Conservation (phyloP, 2,113 vertebrate genomes). For the Dicrurus megarhynchus region DNA sequence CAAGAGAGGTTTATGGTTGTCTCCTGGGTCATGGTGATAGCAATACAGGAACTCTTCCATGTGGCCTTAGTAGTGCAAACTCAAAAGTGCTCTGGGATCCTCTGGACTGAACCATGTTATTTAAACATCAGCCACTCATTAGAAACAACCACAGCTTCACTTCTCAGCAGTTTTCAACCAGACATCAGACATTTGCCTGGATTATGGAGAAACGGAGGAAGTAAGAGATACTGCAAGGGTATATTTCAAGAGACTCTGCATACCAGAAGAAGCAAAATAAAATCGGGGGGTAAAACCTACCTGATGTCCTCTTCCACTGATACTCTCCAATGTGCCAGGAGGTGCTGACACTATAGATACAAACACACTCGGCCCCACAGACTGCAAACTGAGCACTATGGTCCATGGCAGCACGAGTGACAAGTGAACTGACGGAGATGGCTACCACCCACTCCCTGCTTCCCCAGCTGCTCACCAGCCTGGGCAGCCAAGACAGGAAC, state of each 20-base stretch:
- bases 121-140: not conserved
- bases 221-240: not conserved
- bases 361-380: not conserved
- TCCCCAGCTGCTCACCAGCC: slow-evolving; percentile 47
- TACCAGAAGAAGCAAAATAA: not conserved
- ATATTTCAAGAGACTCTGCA: not conserved
- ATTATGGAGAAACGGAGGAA: not conserved
- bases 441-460: slow-evolving; percentile 20
- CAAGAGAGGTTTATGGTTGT: not conserved
- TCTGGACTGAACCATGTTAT: not conserved
- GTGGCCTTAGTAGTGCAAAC: not conserved
- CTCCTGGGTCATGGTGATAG: not conserved
- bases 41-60: not conserved
- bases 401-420: not conserved
- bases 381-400: not conserved
- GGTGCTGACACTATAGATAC: not conserved
- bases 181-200: not conserved
- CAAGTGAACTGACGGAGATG: slow-evolving; percentile 32
- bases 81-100: not conserved
- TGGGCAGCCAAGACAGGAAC: not conserved
- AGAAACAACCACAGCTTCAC: not conserved
- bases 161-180: not conserved
- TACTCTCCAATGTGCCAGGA: not conserved
- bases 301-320: not conserved
- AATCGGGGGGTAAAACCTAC: not conserved